phyloP scores from a whole-genome alignment of 2,113 vertebrate genomes.

The Carassius gibelio region DNA sequence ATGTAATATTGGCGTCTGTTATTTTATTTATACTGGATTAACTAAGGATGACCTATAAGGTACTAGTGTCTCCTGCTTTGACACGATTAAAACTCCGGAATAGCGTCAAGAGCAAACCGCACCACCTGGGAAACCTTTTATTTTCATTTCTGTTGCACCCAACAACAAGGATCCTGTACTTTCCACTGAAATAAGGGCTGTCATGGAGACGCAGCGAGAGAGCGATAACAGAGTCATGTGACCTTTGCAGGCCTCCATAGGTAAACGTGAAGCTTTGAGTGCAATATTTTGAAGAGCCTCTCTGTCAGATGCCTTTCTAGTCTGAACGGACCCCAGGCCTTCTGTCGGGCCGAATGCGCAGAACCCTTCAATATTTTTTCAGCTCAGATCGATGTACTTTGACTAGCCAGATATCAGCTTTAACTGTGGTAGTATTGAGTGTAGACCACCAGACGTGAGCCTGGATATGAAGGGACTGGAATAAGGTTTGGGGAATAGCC shows the following conservation, averaged over 20 bases:
- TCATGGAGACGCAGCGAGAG: slow-evolving; percentile 69
- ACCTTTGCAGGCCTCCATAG: slow-evolving; percentile 64
- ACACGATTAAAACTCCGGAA: slow-evolving; percentile 59
- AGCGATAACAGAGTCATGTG: slow-evolving; percentile 66
- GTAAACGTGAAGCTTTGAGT: slow-evolving; percentile 76
- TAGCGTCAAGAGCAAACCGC: slow-evolving; percentile 39
- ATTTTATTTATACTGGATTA: slow-evolving; percentile 82
- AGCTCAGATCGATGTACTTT: slow-evolving; percentile 69
- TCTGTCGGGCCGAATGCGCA: slow-evolving; percentile 60
- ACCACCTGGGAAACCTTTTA: slow-evolving; percentile 56
- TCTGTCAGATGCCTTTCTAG: slow-evolving; percentile 47
- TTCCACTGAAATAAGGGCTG: slow-evolving; percentile 72
- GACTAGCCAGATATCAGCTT: slow-evolving; percentile 67
- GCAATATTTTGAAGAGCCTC: slow-evolving; percentile 77
- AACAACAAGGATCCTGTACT: slow-evolving; percentile 71
- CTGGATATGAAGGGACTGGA: slow-evolving; percentile 46
- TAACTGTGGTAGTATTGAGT: slow-evolving; percentile 60
- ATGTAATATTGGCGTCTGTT: slow-evolving; percentile 69
- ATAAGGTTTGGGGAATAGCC: not conserved
- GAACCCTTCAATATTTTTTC: slow-evolving; percentile 63
- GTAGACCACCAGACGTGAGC: slow-evolving; percentile 60
- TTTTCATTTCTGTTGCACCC: slow-evolving; percentile 71
- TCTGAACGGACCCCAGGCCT: slow-evolving; percentile 47
- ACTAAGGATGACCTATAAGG: slow-evolving; percentile 69
- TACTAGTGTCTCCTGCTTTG: slow-evolving; percentile 62